Base-by-base conservation (phyloP, 2,797 vertebrate genomes). In the Myotis daubentonii region DNA sequence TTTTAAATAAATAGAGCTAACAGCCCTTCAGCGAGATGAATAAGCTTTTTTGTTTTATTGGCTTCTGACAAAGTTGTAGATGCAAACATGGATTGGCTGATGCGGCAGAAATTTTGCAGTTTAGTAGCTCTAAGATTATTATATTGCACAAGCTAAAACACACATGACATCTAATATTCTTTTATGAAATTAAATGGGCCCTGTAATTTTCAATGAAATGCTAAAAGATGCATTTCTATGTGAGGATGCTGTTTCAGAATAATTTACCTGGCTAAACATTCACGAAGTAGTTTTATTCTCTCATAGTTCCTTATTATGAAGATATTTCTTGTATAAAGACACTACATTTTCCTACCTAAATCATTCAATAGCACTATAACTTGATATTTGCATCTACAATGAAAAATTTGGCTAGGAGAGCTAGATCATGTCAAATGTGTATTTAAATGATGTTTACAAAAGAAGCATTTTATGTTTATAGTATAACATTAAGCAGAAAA, bases 31-130 rank as follows among this genome's bases (percentile, higher is more conserved):
- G 93, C 7, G 13, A 97, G 92, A 98, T 95, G 91, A 97, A 97
- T 89, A 96, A 95, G 28, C 71, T 96, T 97, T 93, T 97, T 95
- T 96, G n/a, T 80, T 97, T 98, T 98, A 98, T 96, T 97, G 95
- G 79, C 65, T 95, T 97, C 96, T 97, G 94, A 97, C 86, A 97
- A 97, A 97, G 89, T 85, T 95, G 85, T 96, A 97, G 82, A 97
- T 93, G 93, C 87, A 95, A 97, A 97, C 1, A 95, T 22, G 5
- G 74, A 82, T 87, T 91, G 97, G 96, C 96, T 98, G 97, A 98
- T 65, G 53, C 53, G 95, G 94, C 96, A 96, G 74, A 93, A 97
- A 97, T 66, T 81, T 81, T 96, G 62, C 38, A 68, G 22, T 94
- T 97, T 96, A 94, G 41, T 89, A 83, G 38, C 92, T 97, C 72